Base-by-base conservation (phyloP, 2,797 vertebrate genomes). In the Esox masquinongy region DNA sequence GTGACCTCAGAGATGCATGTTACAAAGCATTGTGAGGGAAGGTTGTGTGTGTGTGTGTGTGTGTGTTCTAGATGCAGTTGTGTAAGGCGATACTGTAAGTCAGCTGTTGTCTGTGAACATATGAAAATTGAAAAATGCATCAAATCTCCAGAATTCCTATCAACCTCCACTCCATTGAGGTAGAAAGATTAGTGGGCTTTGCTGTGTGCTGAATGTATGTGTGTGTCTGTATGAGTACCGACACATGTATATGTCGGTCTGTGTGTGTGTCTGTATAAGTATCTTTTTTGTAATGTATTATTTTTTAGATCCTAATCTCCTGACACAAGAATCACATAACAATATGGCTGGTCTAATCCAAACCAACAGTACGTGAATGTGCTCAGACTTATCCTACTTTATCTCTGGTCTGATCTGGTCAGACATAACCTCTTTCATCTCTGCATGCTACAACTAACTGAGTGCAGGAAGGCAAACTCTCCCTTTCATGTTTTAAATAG, bases 41-140 rank as follows among this genome's bases (percentile, higher is more conserved):
- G 11, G 11, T 84, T 72, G 34, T 77, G 47, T 72, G 68, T 24
- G 9, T 67, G 68, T 71, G 29, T 19, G 31, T 70, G 39, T 39
- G 56, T 71, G 75, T 71, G 51, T 70, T 49, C 15, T 47, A 7
- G 24, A 49, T 68, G 16, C 24, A 34, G 24, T 24, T 73, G 72
- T 74, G 11, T 69, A 89, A 88, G 81, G 86, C 87, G 87, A 88
- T 86, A 74, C 53, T 3, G 53, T 8, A 50, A 51, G n/a, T 79
- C 87, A 89, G 90, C 88, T 90, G 88, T 79, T 75, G 69, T 77
- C 26, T 80, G 63, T 79, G 64, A 79, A 31, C 83, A 77, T 82
- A 17, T 24, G 61, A 31, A 36, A 79, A 53, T 31, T 31, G 29
- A 31, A 31, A 31, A 31, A 43, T 43, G 5, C 5, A 6, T 43